phyloP scores from a whole-genome alignment of 2,113 vertebrate species.

The Zosterops hypoxanthus region DNA sequence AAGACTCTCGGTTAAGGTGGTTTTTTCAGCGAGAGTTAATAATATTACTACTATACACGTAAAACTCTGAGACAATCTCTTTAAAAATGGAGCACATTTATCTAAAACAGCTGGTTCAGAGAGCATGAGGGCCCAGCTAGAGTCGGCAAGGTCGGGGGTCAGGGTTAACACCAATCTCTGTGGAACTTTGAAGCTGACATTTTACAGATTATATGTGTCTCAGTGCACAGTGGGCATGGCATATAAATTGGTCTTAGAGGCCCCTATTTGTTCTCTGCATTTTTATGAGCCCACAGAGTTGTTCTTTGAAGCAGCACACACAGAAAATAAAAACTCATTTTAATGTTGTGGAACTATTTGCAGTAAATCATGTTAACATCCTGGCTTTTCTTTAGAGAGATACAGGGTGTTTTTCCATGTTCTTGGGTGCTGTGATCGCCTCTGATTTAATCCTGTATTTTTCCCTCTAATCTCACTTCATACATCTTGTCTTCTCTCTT shows the following conservation, averaged over 20 bases:
- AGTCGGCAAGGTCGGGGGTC: constrained; percentile 85
- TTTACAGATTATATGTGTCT: constrained; percentile 90
- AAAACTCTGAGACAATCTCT: constrained; percentile 79
- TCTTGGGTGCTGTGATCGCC: constrained; percentile 5
- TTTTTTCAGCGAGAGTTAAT: constrained; percentile 81
- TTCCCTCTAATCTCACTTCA: not conserved
- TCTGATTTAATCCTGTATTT: not conserved
- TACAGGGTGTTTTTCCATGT: constrained; percentile 6
- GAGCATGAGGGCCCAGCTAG: constrained; percentile 81
- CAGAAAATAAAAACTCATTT: constrained; percentile 83
- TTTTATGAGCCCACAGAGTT: constrained; percentile 86
- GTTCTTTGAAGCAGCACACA: constrained; percentile 85
- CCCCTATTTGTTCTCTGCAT: constrained; percentile 85
- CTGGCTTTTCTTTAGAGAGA: constrained; percentile 63
- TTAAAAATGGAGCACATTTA: constrained; percentile 84
- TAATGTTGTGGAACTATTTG: constrained; percentile 81
- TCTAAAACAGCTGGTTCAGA: constrained; percentile 91
- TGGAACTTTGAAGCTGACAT: constrained; percentile 92
- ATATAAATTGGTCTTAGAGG: constrained; percentile 86
- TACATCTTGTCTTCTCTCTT: not conserved
- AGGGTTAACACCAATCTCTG: constrained; percentile 89
- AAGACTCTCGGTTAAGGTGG: constrained; percentile 74
- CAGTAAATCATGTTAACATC: constrained; percentile 84
- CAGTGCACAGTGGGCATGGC: constrained; percentile 81
- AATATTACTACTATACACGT: constrained; percentile 78